These are phyloP conservation scores for Romanogobio albipinnatus DNA, from an alignment of 2,113 vertebrate genomes.

Conservation along the genomic window DNA sequence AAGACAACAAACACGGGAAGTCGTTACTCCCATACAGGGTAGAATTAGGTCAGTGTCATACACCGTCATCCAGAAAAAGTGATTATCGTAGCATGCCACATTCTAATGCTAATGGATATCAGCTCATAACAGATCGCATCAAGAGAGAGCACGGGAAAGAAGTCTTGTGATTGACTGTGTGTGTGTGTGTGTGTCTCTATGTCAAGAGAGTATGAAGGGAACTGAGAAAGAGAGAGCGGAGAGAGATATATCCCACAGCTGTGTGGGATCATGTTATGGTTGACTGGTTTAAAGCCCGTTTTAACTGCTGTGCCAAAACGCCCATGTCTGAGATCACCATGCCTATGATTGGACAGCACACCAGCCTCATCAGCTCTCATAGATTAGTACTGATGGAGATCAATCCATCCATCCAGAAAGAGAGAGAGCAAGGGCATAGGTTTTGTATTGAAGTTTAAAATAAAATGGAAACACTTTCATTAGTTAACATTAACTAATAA, in stretches of 20 bases:
- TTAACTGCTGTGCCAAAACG: conserved; percentile 57
- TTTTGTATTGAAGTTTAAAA: neutral
- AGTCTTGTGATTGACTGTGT: conserved; percentile 17
- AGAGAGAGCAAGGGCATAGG: neutral
- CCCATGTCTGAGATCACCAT: conserved; percentile 58
- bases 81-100: conserved; percentile 50
- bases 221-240: neutral
- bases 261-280: conserved; percentile 24
- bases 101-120: neutral
- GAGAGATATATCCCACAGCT: conserved; percentile 18
- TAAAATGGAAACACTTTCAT: no score
- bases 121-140: neutral
- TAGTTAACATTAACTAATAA: no score
- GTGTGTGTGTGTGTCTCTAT: conserved; percentile 4
- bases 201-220: conserved; percentile 20
- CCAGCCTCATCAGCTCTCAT: neutral
- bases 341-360: conserved; percentile 12
- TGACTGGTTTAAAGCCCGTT: conserved; percentile 5
- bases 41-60: conserved; percentile 70
- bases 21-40: conserved; percentile 53
- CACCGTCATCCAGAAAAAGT: conserved; percentile 45
- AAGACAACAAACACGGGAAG: conserved; percentile 75
- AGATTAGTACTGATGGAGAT: conserved; percentile 6
- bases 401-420: conserved; percentile 22
- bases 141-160: neutral